These are phyloP conservation scores for Antedon mediterranea DNA, from an alignment of 53 echinoderm and acorn worm species.

Conservation along the genomic window DNA sequence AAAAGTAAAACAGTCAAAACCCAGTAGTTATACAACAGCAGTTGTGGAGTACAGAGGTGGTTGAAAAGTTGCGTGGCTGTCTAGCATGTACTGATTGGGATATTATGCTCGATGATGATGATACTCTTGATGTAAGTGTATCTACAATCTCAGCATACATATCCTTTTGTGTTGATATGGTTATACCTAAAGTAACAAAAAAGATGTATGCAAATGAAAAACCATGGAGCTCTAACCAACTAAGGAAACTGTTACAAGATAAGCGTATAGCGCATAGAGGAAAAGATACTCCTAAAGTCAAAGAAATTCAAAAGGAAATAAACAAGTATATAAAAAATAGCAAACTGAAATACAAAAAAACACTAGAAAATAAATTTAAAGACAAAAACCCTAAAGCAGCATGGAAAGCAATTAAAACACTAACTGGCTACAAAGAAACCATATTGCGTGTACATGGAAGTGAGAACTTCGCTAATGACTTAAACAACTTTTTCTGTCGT, in stretches of 20 bases:
- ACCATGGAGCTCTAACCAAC: not conserved
- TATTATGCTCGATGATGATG: not conserved
- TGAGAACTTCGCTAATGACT: not conserved
- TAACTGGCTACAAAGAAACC: not conserved
- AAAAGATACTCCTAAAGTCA: not conserved
- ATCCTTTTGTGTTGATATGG: not conserved
- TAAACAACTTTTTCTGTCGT: constrained; percentile 6
- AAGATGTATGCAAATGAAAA: not conserved
- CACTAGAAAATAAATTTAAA: not conserved
- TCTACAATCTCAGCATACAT: not conserved
- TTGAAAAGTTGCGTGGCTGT: not conserved
- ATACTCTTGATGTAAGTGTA: not conserved
- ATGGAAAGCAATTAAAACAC: not conserved
- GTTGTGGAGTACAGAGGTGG: not conserved
- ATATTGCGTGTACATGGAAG: not conserved
- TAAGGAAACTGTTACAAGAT: not conserved
- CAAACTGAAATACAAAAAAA: not conserved
- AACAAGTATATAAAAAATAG: not conserved
- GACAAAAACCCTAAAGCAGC: not conserved
- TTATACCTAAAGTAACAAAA: not conserved
- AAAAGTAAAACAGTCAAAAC: constrained; percentile 3
- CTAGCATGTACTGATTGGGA: not conserved
- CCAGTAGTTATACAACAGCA: not conserved
- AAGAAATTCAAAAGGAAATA: not conserved
- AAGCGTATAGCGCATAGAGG: not conserved